Conservation (phyloP, 2,888 invertebrate genomes). For the Lithophane ornitopus region DNA sequence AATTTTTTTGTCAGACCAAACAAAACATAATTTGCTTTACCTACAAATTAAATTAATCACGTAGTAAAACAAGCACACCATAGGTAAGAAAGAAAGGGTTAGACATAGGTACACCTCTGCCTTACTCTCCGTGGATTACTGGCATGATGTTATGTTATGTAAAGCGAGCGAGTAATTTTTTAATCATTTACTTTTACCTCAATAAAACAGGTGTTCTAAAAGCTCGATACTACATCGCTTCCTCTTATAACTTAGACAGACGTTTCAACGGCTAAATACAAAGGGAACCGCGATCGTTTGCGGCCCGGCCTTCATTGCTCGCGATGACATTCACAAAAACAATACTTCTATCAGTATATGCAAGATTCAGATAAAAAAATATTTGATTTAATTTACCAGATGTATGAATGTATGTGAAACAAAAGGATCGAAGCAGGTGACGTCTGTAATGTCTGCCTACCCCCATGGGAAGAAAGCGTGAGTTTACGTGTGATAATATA, state of each 20-base stretch:
- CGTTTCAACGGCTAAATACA: slow-evolving; percentile 81
- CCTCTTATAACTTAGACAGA: slow-evolving; percentile 63
- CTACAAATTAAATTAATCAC: no score
- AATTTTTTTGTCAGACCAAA: no score
- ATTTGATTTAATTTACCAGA: neutral
- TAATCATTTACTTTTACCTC: neutral
- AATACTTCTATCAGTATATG: slow-evolving; percentile 82
- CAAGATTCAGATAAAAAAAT: slow-evolving; percentile 66
- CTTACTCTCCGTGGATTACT: no score
- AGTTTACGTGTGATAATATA: neutral
- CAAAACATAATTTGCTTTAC: no score
- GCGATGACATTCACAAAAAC: slow-evolving; percentile 90
- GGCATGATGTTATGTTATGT: no score
- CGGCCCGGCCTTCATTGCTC: slow-evolving; percentile 86
- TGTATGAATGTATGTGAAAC: neutral
- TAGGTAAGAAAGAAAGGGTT: no score
- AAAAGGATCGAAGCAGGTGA: neutral
- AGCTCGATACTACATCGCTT: slow-evolving; percentile 53
- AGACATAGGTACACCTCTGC: no score
- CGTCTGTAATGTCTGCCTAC: neutral
- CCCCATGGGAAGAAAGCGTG: neutral
- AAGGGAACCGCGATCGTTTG: slow-evolving; percentile 89
- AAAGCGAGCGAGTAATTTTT: no score
- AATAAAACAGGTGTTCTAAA: neutral
- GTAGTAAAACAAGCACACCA: no score